Base-by-base conservation (phyloP, 1,140 invertebrate genomes). In the Xylocopa sonorina region DNA sequence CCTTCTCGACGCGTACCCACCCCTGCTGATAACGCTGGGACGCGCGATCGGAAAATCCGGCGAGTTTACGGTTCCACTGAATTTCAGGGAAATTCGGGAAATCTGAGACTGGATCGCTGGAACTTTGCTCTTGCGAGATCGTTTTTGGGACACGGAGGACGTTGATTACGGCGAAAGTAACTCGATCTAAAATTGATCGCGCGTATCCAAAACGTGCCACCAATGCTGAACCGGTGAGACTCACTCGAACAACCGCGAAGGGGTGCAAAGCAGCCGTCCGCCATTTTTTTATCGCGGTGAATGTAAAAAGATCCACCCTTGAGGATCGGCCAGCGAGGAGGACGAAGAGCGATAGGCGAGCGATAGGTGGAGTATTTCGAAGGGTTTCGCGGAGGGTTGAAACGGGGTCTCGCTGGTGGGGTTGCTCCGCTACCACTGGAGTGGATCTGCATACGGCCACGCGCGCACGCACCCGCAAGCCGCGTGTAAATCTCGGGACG, bases 401-500 rank as follows among this genome's bases (percentile, higher is more conserved):
- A 58, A 78, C 53, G 46, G 3, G 51, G 55, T n/a, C 7, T 27
- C 6, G 68, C 38, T 53, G 84, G 82, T 84, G 81, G 83, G 84
- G 86, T 55, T 29, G 67, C 3, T n/a, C n/a, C 18, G 24, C 0
- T 41, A 32, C 53, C 27, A 12, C 38, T 43, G 21, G 5, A n/a
- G 55, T 34, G 58, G 71, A 86, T 86, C 84, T 86, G 84, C 84
- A 86, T 86, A 86, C 80, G 74, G 2, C 38, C 50, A n/a, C n/a
- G 38, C 76, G 55, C 53, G 43, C 58, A 73, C 75, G 63, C 79
- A 60, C n/a, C 14, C 27, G 72, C 80, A 83, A 72, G 78, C n/a
- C 75, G 81, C 80, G 81, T 51, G 72, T 90, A 89, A 89, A 90
- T 88, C 85, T 83, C 67, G 69, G 48, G 46, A 51, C 46, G 41